Evolutionary conservation across 1,140 invertebrate genomes (phyloP).

Genomic region (Caenorhabditis tropicalis): DNA sequence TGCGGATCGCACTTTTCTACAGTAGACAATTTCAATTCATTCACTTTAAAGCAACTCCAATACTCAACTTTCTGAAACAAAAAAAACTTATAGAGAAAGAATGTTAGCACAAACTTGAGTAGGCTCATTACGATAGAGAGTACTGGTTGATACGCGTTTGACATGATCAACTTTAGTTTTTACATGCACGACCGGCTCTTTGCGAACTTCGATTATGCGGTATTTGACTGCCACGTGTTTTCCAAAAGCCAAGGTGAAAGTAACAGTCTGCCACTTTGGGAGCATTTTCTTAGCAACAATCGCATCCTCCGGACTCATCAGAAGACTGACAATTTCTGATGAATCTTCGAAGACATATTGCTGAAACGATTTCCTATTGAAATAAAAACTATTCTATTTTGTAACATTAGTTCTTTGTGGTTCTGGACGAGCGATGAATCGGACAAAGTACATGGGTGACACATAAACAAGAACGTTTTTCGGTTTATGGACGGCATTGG

Average conservation of each 20-base stretch:
- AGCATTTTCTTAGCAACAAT: neutral
- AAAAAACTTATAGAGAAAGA: no score
- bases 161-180: neutral
- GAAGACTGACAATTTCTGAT: neutral
- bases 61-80: neutral
- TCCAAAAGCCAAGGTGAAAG: slow-evolving; percentile 28
- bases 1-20: slow-evolving; percentile 22
- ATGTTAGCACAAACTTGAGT: neutral
- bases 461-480: neutral
- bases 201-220: neutral
- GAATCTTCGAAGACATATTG: slow-evolving; percentile 28
- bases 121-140: slow-evolving; percentile 15
- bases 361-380: neutral
- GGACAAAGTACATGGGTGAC: neutral
- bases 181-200: neutral
- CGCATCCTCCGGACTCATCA: neutral
- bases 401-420: neutral
- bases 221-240: slow-evolving; percentile 8
- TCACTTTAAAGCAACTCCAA: slow-evolving; percentile 3
- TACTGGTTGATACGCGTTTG: neutral
- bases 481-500: neutral
- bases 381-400: neutral
- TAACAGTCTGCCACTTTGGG: slow-evolving; percentile 25
- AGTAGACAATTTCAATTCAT: neutral
- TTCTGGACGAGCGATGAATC: neutral